These are phyloP conservation scores for Anoura caudifer DNA, from an alignment of 2,113 vertebrate species.

Conservation along the genomic window DNA sequence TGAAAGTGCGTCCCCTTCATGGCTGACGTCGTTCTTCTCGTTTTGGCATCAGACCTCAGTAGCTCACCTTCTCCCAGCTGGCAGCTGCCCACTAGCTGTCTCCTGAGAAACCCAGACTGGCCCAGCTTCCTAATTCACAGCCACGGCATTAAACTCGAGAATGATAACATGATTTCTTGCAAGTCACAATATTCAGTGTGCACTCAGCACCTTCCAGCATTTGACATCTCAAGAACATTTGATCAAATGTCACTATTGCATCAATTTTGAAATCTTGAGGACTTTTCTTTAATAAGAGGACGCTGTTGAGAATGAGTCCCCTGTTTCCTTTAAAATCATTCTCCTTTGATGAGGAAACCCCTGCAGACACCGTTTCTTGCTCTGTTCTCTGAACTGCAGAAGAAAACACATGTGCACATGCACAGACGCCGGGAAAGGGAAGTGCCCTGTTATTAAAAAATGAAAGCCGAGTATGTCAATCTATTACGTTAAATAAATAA, in stretches of 20 bases:
- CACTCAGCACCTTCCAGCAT: not conserved
- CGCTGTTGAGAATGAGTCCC: not conserved
- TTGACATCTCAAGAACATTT: not conserved
- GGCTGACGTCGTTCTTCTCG: not conserved
- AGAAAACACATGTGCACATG: not conserved
- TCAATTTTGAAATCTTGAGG: not conserved
- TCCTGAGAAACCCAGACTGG: slow-evolving; percentile 20
- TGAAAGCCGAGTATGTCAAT: not conserved
- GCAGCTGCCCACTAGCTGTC: not conserved
- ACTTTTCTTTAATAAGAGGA: slow-evolving; percentile 20
- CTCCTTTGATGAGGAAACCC: not conserved
- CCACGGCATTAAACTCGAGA: not conserved
- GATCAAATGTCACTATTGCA: not conserved
- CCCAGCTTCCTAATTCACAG: slow-evolving; percentile 18
- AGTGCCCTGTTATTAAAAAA: not conserved
- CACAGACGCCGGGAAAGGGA: not conserved
- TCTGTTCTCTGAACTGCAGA: not conserved
- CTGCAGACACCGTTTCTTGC: not conserved
- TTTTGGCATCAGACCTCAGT: not conserved
- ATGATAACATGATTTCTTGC: slow-evolving; percentile 35
- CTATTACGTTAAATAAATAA: not conserved
- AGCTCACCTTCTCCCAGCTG: not conserved
- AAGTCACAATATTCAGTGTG: not conserved
- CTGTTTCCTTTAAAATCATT: slow-evolving; percentile 14
- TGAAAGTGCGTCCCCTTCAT: not conserved